Evolutionary conservation across 1,140 invertebrate species (phyloP).

Genomic region (Caenorhabditis tropicalis): DNA sequence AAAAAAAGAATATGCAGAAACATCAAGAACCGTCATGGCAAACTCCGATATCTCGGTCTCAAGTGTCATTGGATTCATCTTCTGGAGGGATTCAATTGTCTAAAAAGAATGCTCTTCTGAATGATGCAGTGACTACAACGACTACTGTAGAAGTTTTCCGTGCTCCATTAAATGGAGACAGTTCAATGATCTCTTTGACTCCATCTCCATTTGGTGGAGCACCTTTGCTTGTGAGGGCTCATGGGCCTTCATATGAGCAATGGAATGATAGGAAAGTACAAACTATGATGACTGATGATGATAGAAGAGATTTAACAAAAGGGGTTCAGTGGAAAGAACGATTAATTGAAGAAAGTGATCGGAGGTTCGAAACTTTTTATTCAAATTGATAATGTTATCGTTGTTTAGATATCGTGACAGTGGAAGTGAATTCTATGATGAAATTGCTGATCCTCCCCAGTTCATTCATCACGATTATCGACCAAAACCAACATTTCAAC

Average conservation of each 20-base stretch:
- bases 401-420: background rate
- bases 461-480: conserved; percentile 33
- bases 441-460: background rate
- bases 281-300: conserved; percentile 14
- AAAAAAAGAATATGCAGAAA: background rate
- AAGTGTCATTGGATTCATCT: background rate
- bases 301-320: conserved; percentile 19
- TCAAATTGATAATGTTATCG: background rate
- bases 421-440: conserved; percentile 6
- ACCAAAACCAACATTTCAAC: background rate
- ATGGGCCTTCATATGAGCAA: conserved; percentile 46
- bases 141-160: conserved; percentile 51
- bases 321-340: conserved; percentile 8
- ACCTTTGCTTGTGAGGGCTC: conserved; percentile 30
- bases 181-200: conserved; percentile 17
- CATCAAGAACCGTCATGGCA: background rate
- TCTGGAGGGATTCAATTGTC: conserved; percentile 2
- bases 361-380: background rate
- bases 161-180: conserved; percentile 2
- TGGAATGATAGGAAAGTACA: conserved; percentile 45
- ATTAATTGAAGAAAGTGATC: conserved; percentile 30
- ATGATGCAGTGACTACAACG: conserved; percentile 49
- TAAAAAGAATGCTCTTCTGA: conserved; percentile 35
- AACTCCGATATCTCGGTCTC: conserved; percentile 8
- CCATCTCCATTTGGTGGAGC: background rate